These are phyloP conservation scores for Aporrectodea caliginosa DNA, from an alignment of 1,140 invertebrate genomes.

Conservation along the genomic window DNA sequence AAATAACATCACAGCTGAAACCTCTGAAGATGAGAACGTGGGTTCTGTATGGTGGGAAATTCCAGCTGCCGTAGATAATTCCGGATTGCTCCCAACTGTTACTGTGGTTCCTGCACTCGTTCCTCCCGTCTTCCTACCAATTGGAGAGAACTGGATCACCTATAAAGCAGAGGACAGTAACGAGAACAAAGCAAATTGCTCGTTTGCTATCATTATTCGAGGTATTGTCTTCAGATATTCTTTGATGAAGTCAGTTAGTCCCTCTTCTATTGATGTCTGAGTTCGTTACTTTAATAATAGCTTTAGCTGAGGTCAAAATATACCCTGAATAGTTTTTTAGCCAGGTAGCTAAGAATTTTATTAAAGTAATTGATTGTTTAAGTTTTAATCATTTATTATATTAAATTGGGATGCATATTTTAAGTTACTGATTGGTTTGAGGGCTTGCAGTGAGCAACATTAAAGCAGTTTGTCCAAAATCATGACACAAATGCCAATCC, in stretches of 20 bases:
- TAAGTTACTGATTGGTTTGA: background rate
- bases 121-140: slow-evolving; percentile 55
- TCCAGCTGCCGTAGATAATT: slow-evolving; percentile 55
- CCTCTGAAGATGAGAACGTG: slow-evolving; percentile 57
- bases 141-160: slow-evolving; percentile 54
- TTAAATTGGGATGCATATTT: too few species aligned
- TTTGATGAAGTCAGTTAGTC: too few species aligned
- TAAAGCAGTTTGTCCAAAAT: background rate
- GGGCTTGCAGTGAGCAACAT: background rate
- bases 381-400: too few species aligned
- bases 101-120: slow-evolving; percentile 56
- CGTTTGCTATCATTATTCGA: slow-evolving; percentile 55
- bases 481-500: background rate
- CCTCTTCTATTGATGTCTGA: background rate
- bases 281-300: background rate
- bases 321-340: background rate
- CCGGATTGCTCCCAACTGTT: slow-evolving; percentile 45
- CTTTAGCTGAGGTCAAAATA: background rate
- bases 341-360: too few species aligned
- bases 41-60: slow-evolving; percentile 59
- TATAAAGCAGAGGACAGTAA: slow-evolving; percentile 57
- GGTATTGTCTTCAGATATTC: slow-evolving; percentile 42
- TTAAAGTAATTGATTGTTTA: background rate
- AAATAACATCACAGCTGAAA: slow-evolving; percentile 53
- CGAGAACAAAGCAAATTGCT: slow-evolving; percentile 56